A percentile compares a stretch with the other conserved stretches of the same genome.
These are phyloP conservation scores for Brachycybe producta DNA, from an alignment of 2,888 invertebrate genomes.

Conservation along the genomic window DNA sequence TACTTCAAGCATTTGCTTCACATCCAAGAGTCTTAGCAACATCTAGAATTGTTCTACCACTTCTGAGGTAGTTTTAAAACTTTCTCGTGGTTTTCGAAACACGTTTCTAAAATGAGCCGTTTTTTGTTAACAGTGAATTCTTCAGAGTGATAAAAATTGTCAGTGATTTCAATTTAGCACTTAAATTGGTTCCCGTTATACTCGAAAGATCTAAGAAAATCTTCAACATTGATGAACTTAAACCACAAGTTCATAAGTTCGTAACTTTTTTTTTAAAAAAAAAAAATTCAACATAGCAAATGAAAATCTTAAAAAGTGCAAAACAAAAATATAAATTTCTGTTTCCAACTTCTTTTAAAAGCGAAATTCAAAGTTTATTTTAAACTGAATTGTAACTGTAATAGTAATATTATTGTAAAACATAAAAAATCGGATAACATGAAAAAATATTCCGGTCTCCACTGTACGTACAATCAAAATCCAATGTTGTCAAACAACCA, in stretches of 20 bases:
- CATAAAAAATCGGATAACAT: no score
- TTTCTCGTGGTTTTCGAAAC: no score
- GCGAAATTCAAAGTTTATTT: no score
- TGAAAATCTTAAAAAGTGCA: background rate
- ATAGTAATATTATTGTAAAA: no score
- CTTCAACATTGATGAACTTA: background rate
- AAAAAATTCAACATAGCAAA: background rate
- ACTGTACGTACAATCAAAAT: no score
- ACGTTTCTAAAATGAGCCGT: background rate
- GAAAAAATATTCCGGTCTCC: no score
- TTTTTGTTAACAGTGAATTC: background rate
- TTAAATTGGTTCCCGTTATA: background rate
- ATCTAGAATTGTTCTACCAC: background rate
- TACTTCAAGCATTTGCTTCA: background rate
- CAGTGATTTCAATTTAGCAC: background rate
- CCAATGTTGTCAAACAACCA: no score
- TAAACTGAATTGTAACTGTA: no score
- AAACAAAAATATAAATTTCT: background rate
- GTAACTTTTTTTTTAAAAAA: background rate
- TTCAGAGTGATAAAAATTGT: background rate
- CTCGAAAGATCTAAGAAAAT: slow-evolving; percentile 1
- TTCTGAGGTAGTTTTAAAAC: background rate
- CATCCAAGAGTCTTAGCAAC: background rate
- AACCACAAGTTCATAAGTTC: background rate
- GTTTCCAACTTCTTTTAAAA: no score